Conservation (phyloP, 2,113 vertebrate genomes). For the Apteryx mantelli region DNA sequence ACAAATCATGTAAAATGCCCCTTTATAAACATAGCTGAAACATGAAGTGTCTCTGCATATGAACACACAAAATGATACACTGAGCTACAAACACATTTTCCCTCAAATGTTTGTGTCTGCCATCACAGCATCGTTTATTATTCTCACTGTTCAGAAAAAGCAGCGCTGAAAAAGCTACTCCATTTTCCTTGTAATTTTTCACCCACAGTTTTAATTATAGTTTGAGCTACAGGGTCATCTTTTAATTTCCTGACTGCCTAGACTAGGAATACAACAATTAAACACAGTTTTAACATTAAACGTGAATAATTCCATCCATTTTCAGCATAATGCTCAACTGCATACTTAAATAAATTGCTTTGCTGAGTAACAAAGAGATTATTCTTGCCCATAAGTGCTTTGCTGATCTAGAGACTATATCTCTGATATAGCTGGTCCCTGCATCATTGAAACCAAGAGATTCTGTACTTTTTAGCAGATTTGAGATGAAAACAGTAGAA, state of each 20-base stretch:
- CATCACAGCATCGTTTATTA: background rate
- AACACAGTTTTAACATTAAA: background rate
- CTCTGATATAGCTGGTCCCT: background rate
- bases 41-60: background rate
- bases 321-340: background rate
- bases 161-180: background rate
- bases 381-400: background rate
- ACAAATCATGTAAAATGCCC: background rate
- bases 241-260: background rate
- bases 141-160: background rate
- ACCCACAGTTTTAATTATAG: background rate
- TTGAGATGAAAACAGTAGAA: background rate
- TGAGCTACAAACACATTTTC: background rate
- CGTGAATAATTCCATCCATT: background rate
- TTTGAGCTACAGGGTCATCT: background rate
- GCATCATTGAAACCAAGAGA: background rate
- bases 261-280: background rate
- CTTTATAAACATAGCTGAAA: background rate
- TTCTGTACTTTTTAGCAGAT: background rate
- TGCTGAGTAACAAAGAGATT: background rate
- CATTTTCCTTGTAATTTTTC: background rate
- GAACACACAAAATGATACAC: background rate
- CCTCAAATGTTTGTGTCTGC: background rate
- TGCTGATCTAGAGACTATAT: background rate
- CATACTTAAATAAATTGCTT: slow-evolving; percentile 5